Evolutionary conservation across 2,888 invertebrate species (phyloP).

Genomic region (Strigamia maritima): DNA sequence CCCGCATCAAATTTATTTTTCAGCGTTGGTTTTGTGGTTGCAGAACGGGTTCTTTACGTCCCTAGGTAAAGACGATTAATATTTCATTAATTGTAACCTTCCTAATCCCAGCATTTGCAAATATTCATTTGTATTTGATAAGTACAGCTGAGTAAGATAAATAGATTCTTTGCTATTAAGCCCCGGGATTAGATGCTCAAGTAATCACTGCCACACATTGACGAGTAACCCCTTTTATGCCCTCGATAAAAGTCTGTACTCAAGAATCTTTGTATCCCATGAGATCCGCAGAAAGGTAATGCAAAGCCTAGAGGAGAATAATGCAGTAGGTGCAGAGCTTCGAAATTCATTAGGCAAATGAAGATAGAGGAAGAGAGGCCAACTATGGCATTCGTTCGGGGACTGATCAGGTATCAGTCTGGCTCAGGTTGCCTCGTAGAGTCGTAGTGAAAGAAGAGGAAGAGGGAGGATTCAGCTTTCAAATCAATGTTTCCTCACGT

Average conservation of each 20-base stretch:
- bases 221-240: slow-evolving; percentile 18
- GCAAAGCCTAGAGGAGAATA: slow-evolving; percentile 27
- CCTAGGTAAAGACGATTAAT: slow-evolving; percentile 54
- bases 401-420: slow-evolving; percentile 18
- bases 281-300: slow-evolving; percentile 13
- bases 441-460: neutral
- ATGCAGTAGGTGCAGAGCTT: slow-evolving; percentile 13
- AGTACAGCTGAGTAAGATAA: neutral
- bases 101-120: neutral
- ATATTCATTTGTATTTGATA: neutral
- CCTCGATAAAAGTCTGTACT: neutral
- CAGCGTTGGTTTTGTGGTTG: slow-evolving; percentile 57
- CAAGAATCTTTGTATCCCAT: slow-evolving; percentile 13
- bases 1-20: slow-evolving; percentile 55
- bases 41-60: slow-evolving; percentile 56
- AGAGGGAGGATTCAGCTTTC: slow-evolving; percentile 22
- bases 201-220: neutral
- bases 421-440: slow-evolving; percentile 13
- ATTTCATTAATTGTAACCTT: slow-evolving; percentile 48
- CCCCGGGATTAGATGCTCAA: neutral
- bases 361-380: slow-evolving; percentile 27
- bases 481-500: slow-evolving; percentile 29
- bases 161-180: neutral
- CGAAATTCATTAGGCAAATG: slow-evolving; percentile 29
- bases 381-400: slow-evolving; percentile 19